A percentile compares a stretch with the other conserved stretches of the same genome.
Evolutionary conservation across 2,113 vertebrate genomes (phyloP).

Genomic region (Etia nguti): DNA sequence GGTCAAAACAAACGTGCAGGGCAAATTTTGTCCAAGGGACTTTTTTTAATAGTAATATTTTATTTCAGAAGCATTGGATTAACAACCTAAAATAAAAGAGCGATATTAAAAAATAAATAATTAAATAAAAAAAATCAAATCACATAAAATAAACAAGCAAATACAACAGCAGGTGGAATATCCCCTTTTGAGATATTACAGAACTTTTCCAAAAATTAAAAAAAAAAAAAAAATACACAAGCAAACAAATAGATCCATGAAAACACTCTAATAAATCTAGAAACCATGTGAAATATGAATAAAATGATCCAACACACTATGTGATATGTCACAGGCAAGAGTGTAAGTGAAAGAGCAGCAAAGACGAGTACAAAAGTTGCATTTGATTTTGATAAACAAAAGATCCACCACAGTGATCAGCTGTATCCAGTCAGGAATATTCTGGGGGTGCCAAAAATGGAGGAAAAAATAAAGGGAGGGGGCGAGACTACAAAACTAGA

Average conservation of each 20-base stretch:
- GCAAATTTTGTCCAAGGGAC: not conserved
- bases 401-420: not conserved
- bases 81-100: not conserved
- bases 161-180: not conserved
- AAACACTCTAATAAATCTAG: not conserved
- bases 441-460: not conserved
- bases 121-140: not conserved
- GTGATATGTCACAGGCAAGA: not conserved
- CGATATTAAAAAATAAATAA: not conserved
- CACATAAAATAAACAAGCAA: not conserved
- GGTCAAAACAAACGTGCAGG: not conserved
- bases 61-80: not conserved
- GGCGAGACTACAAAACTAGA: not conserved
- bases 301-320: not conserved
- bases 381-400: not conserved
- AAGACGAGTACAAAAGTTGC: not conserved
- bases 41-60: constrained; percentile 17
- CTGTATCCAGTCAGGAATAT: not conserved
- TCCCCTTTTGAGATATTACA: not conserved
- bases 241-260: not conserved
- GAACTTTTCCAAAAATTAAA: not conserved
- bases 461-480: not conserved
- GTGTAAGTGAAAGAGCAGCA: not conserved
- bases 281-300: not conserved
- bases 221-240: not conserved